Conservation (phyloP, 2,888 invertebrate genomes). For the Dusona sp. region DNA sequence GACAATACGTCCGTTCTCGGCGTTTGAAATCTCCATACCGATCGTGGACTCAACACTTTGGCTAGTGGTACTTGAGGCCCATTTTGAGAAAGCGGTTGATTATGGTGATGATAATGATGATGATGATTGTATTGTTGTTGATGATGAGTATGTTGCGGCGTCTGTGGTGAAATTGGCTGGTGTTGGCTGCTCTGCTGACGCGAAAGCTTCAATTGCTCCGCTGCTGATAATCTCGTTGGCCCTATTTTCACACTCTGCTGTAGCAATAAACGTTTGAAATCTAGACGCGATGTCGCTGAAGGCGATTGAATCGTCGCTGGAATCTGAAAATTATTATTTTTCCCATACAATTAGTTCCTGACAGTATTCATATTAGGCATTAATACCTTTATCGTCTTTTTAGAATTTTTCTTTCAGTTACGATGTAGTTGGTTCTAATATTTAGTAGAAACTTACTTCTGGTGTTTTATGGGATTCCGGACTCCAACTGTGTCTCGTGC, state of each 20-base stretch:
- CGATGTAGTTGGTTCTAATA: background rate
- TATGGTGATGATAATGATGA: conserved; percentile 83
- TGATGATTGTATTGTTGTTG: conserved; percentile 83
- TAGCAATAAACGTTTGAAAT: conserved; percentile 92
- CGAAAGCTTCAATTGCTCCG: conserved; percentile 91
- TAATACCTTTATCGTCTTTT: background rate
- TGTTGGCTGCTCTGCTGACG: conserved; percentile 85
- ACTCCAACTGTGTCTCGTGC: conserved; percentile 88
- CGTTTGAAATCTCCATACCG: conserved; percentile 90
- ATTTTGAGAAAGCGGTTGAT: conserved; percentile 81
- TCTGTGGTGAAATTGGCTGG: conserved; percentile 71
- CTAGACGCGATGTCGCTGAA: conserved; percentile 92
- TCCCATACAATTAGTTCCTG: background rate
- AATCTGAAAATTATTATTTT: conserved; percentile 72
- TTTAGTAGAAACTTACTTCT: conserved; percentile 71
- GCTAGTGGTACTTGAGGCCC: conserved; percentile 77
- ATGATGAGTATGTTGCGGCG: conserved; percentile 77
- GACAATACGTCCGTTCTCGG: conserved; percentile 94
- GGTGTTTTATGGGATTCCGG: conserved; percentile 84
- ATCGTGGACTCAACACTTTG: conserved; percentile 89
- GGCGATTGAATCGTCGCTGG: conserved; percentile 83
- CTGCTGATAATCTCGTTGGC: conserved; percentile 89
- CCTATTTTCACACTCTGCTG: conserved; percentile 91
- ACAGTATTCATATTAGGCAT: background rate
- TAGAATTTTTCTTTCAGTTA: background rate